A percentile compares a stretch with the other conserved stretches of the same genome.
Conservation (phyloP, 2,797 vertebrate species). For the Echeneis naucrates region DNA sequence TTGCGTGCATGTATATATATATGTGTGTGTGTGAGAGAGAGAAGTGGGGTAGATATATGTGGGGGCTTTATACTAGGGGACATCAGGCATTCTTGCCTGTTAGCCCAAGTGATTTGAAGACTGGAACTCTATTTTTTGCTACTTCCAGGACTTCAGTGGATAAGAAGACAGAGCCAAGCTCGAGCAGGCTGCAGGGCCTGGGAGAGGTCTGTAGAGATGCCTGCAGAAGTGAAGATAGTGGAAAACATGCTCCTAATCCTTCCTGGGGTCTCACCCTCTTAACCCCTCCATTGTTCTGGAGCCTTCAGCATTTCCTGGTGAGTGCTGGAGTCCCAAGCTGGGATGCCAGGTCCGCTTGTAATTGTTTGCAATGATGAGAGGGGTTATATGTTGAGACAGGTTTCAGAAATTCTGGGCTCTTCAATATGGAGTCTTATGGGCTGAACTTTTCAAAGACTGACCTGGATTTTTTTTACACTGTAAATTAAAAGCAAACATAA, state of each 20-base stretch:
- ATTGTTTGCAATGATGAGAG: slow-evolving; percentile 61
- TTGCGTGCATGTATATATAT: background rate
- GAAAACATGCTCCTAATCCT: slow-evolving; percentile 78
- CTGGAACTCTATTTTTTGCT: slow-evolving; percentile 37
- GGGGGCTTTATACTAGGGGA: slow-evolving; percentile 38
- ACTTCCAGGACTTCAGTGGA: slow-evolving; percentile 65
- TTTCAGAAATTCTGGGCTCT: slow-evolving; percentile 30
- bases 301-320: slow-evolving; percentile 67
- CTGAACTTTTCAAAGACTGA: slow-evolving; percentile 13
- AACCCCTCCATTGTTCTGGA: slow-evolving; percentile 76
- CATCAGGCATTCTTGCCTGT: slow-evolving; percentile 45
- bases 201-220: slow-evolving; percentile 65
- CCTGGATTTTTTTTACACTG: background rate
- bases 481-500: no score
- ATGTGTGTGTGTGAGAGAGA: background rate
- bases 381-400: slow-evolving; percentile 44
- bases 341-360: slow-evolving; percentile 72
- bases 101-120: slow-evolving; percentile 51
- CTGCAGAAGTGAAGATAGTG: slow-evolving; percentile 75
- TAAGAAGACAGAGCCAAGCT: slow-evolving; percentile 66
- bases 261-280: slow-evolving; percentile 78
- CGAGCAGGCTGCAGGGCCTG: slow-evolving; percentile 33
- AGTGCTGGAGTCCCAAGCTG: slow-evolving; percentile 50
- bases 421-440: slow-evolving; percentile 27
- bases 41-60: background rate